Percentiles rank a stretch among this genome's conserved stretches.
phyloP scores from a whole-genome alignment of 2,888 invertebrate genomes.

The Athetis lepigone region DNA sequence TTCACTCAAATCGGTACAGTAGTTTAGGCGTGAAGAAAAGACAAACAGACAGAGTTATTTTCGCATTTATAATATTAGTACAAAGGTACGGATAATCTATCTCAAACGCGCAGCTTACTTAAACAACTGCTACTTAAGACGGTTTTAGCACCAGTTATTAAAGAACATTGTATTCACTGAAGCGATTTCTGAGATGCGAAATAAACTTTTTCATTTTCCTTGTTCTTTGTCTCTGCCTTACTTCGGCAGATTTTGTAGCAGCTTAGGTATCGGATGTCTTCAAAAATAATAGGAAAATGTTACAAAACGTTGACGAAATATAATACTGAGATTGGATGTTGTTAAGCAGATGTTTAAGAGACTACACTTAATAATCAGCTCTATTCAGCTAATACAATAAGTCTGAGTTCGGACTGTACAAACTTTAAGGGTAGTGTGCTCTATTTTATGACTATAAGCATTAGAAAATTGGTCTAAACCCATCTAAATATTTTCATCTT shows the following conservation, averaged over 20 bases:
- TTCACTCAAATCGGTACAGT: no score
- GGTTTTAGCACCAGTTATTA: not conserved
- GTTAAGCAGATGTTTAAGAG: not conserved
- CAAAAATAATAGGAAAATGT: constrained; percentile 7
- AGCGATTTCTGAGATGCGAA: constrained; percentile 4
- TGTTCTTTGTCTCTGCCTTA: constrained; percentile 12
- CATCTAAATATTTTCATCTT: no score
- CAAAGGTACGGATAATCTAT: no score
- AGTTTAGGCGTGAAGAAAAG: no score
- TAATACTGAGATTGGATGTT: not conserved
- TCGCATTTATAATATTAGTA: no score
- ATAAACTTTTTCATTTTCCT: constrained; percentile 17
- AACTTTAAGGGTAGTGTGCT: no score
- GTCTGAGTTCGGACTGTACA: no score
- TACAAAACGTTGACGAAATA: not conserved
- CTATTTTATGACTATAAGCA: no score
- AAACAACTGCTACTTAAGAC: not conserved
- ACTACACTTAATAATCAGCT: no score
- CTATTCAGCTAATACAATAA: no score
- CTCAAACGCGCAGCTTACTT: not conserved
- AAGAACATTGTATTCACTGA: constrained; percentile 6
- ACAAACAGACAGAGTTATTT: no score
- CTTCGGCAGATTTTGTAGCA: constrained; percentile 14
- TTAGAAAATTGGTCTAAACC: no score
- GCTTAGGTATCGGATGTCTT: constrained; percentile 19